Percentiles rank a stretch among this genome's conserved stretches.
These are phyloP conservation scores for Holothuria leucospilota DNA, from an alignment of 53 echinoderm and acorn worm genomes.

Conservation along the genomic window DNA sequence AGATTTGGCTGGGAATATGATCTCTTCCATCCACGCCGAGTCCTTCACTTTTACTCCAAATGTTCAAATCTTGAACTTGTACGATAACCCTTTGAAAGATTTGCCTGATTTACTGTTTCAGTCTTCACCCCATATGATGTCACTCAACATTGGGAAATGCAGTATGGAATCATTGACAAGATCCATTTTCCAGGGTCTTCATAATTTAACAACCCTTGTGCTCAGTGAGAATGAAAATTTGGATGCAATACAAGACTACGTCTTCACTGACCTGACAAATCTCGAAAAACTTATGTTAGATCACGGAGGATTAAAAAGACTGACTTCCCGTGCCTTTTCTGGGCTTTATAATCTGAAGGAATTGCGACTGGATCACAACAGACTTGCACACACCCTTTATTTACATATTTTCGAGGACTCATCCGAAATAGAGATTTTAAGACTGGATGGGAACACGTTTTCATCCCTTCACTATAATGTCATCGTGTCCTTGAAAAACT, in stretches of 20 bases:
- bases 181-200: conserved; percentile 50
- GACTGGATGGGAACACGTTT: conserved; percentile 51
- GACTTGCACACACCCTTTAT: conserved; percentile 44
- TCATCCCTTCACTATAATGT: conserved; percentile 57
- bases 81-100: conserved; percentile 52
- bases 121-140: conserved; percentile 25
- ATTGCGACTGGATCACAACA: conserved; percentile 60
- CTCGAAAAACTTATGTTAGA: conserved; percentile 52
- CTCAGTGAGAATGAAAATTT: conserved; percentile 67
- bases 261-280: conserved; percentile 57
- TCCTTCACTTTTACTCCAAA: conserved; percentile 41
- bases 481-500: conserved; percentile 37
- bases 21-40: conserved; percentile 44
- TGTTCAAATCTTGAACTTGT: conserved; percentile 49
- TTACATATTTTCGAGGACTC: conserved; percentile 50
- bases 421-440: conserved; percentile 28
- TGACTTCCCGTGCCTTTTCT: conserved; percentile 52
- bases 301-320: conserved; percentile 51
- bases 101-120: conserved; percentile 55
- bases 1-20: conserved; percentile 54
- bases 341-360: conserved; percentile 50
- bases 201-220: conserved; percentile 50
- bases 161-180: conserved; percentile 40
- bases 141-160: conserved; percentile 63
- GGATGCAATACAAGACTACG: conserved; percentile 48